phyloP scores from a whole-genome alignment of 1,140 invertebrate species.

The Drosophila subpulchrella region DNA sequence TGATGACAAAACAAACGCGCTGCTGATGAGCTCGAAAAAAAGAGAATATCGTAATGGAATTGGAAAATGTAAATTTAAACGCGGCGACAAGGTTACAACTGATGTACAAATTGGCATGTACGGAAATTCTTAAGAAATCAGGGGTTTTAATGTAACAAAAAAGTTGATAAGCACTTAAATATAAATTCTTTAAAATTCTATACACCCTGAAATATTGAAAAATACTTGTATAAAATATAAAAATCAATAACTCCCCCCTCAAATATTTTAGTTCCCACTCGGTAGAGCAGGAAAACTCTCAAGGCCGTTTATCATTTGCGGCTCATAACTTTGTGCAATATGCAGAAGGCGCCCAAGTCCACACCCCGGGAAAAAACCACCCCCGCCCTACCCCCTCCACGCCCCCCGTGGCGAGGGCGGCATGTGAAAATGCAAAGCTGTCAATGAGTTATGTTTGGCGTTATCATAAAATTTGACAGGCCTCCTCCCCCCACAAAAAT shows the following conservation, averaged over 20 bases:
- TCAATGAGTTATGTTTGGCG: constrained; percentile 83
- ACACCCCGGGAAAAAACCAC: not conserved
- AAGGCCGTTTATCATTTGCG: constrained; percentile 80
- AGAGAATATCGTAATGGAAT: constrained; percentile 13
- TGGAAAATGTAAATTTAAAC: constrained; percentile 28
- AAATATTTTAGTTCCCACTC: not conserved
- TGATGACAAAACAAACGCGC: constrained; percentile 79
- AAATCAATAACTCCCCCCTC: constrained; percentile 21
- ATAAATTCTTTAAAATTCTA: too few species aligned
- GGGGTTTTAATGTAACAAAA: too few species aligned
- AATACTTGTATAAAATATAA: not conserved
- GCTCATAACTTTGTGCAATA: constrained; percentile 84
- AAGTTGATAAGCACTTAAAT: too few species aligned
- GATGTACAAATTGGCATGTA: not conserved
- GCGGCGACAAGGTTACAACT: not conserved
- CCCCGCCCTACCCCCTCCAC: not conserved
- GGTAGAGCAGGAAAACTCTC: constrained; percentile 5
- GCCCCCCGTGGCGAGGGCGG: constrained; percentile 20
- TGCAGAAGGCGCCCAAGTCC: constrained; percentile 58
- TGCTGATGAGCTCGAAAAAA: constrained; percentile 53
- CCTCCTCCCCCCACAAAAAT: constrained; percentile 4
- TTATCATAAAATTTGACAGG: constrained; percentile 81
- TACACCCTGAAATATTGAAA: too few species aligned
- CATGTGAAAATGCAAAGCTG: constrained; percentile 82
- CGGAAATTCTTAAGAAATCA: not conserved